These are phyloP conservation scores for Polyploca ridens DNA, from an alignment of 2,888 invertebrate genomes.

Conservation along the genomic window DNA sequence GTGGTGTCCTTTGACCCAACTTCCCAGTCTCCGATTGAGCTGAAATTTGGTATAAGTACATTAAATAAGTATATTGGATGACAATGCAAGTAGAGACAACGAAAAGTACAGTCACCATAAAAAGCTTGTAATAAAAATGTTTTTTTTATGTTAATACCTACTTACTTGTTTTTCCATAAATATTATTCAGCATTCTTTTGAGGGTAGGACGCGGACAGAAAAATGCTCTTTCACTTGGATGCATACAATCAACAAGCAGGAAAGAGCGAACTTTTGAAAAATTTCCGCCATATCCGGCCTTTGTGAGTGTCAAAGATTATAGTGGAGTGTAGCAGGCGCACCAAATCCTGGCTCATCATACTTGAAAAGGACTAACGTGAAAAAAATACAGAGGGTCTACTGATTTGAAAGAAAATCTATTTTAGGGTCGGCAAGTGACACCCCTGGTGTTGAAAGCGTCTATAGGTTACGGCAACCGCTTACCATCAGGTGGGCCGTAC, in stretches of 20 bases:
- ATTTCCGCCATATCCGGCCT: slow-evolving; percentile 76
- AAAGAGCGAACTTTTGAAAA: slow-evolving; percentile 79
- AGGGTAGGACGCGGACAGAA: slow-evolving; percentile 48
- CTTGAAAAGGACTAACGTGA: background rate
- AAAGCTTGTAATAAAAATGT: background rate
- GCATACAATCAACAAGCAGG: slow-evolving; percentile 81
- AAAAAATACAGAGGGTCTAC: background rate
- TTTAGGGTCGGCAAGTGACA: too few relatives aligned
- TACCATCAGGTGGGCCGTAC: too few relatives aligned
- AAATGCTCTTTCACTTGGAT: slow-evolving; percentile 74
- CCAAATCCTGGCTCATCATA: background rate
- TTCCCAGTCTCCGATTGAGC: too few relatives aligned
- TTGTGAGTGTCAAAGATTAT: slow-evolving; percentile 60
- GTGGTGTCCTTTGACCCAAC: too few relatives aligned
- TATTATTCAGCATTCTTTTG: slow-evolving; percentile 42
- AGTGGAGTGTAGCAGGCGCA: slow-evolving; percentile 12
- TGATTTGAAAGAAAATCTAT: background rate
- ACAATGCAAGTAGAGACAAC: too few relatives aligned
- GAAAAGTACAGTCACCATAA: too few relatives aligned
- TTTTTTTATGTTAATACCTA: background rate
- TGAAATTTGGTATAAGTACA: too few relatives aligned
- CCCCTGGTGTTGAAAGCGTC: too few relatives aligned
- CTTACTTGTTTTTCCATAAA: background rate
- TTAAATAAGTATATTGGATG: too few relatives aligned
- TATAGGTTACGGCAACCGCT: too few relatives aligned